These are phyloP conservation scores for Ernsta delagoae DNA, from an alignment of 2,888 invertebrate genomes.

Conservation along the genomic window DNA sequence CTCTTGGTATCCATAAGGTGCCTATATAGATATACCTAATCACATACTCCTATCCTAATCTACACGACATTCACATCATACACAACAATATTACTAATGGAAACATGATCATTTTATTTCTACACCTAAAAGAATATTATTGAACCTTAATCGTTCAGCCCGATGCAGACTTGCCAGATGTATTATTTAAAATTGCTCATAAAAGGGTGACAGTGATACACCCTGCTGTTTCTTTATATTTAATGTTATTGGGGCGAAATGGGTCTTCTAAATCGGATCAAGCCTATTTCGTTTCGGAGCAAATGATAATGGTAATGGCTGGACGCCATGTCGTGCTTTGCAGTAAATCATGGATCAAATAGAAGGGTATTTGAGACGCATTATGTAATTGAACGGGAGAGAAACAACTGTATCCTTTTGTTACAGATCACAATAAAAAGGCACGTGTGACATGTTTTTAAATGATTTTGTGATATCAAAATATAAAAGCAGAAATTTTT, in stretches of 20 bases:
- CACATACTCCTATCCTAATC: background rate
- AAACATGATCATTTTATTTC: background rate
- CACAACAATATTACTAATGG: too few species aligned
- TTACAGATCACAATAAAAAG: conserved; percentile 11
- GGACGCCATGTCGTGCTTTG: conserved; percentile 77
- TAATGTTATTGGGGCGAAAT: conserved; percentile 76
- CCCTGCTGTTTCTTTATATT: conserved; percentile 81
- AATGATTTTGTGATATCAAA: background rate
- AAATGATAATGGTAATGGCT: conserved; percentile 79
- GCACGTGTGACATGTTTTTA: background rate
- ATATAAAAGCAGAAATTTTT: too few species aligned
- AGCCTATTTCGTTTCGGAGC: conserved; percentile 75
- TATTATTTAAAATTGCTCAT: conserved; percentile 47
- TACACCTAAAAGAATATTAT: too few species aligned
- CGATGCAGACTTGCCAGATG: background rate
- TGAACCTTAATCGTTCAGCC: background rate
- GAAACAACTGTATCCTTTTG: conserved; percentile 30
- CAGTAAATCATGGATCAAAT: conserved; percentile 49
- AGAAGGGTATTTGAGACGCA: conserved; percentile 39
- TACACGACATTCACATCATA: too few species aligned
- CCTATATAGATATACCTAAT: too few species aligned
- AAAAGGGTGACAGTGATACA: conserved; percentile 78
- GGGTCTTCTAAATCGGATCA: conserved; percentile 69
- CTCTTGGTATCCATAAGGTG: too few species aligned
- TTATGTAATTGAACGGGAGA: conserved; percentile 33